A percentile compares a stretch with the other conserved stretches of the same genome.
Evolutionary conservation across 2,113 vertebrate genomes (phyloP).

Genomic region (Oreocharis arfaki): DNA sequence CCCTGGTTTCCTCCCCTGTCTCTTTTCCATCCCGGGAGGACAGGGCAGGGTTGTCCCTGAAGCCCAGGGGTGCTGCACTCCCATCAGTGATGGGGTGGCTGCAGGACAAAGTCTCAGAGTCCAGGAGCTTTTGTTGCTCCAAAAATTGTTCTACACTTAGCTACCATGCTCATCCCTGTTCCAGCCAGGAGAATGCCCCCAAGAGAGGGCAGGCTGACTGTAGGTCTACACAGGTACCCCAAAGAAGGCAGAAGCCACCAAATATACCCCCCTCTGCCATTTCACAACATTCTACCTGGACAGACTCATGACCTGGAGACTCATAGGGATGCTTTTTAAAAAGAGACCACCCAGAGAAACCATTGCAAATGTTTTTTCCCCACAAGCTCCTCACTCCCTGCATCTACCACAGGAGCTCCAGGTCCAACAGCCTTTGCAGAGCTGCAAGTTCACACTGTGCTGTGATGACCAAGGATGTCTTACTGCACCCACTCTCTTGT

Average conservation of each 20-base stretch:
- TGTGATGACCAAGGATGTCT: not conserved
- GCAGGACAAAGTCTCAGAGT: not conserved
- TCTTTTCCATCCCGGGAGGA: not conserved
- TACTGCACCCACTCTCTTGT: rapidly evolving
- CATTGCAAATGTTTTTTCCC: not conserved
- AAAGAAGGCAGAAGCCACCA: not conserved
- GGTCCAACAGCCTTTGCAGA: not conserved
- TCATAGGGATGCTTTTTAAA: not conserved
- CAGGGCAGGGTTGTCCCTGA: not conserved
- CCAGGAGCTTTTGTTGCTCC: rapidly evolving
- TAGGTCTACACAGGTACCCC: not conserved
- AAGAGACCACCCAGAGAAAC: not conserved
- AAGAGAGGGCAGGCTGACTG: not conserved
- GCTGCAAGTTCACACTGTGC: not conserved
- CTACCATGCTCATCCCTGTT: not conserved
- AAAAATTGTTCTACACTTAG: not conserved
- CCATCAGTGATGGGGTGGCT: not conserved
- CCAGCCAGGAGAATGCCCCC: not conserved
- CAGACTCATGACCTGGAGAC: not conserved
- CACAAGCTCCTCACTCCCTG: not conserved
- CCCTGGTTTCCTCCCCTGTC: not conserved
- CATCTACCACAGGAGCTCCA: not conserved
- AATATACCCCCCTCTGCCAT: not conserved
- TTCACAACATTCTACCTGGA: not conserved
- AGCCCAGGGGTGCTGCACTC: not conserved